Conservation (phyloP, 2,797 vertebrate genomes). For the Sparidentex hasta region DNA sequence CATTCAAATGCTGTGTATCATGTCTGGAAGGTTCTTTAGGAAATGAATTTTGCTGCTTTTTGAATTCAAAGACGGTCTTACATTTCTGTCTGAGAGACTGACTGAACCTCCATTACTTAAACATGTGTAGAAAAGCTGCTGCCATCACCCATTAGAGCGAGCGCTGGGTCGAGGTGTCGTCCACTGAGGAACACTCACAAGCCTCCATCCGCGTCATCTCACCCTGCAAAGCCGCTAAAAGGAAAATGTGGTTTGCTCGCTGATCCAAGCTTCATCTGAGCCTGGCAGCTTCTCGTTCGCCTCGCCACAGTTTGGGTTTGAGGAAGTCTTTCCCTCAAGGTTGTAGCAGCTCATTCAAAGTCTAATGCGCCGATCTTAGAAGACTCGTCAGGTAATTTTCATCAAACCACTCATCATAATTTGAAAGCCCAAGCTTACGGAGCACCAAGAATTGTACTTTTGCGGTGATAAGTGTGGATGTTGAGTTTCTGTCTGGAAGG, state of each 20-base stretch:
- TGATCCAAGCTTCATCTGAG: slow-evolving; percentile 55
- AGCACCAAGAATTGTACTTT: slow-evolving; percentile 39
- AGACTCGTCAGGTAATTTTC: slow-evolving; percentile 70
- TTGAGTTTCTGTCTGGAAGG: slow-evolving; percentile 65
- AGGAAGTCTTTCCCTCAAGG: slow-evolving; percentile 28
- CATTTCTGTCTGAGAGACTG: slow-evolving; percentile 7
- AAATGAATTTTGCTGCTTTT: not conserved
- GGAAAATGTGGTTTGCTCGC: slow-evolving; percentile 69
- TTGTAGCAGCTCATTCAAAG: slow-evolving; percentile 24
- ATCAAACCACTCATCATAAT: slow-evolving; percentile 55
- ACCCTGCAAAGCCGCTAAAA: slow-evolving; percentile 60
- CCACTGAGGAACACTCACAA: slow-evolving; percentile 28
- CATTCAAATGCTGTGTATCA: not conserved
- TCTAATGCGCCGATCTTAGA: slow-evolving; percentile 32
- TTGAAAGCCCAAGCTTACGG: slow-evolving; percentile 45
- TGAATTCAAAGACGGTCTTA: not conserved
- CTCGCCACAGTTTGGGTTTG: slow-evolving; percentile 1
- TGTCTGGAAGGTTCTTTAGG: not conserved
- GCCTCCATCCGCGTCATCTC: slow-evolving; percentile 24
- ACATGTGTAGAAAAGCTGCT: slow-evolving; percentile 26
- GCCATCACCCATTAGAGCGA: slow-evolving; percentile 16
- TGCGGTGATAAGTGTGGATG: slow-evolving; percentile 58
- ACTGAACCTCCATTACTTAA: slow-evolving; percentile 15
- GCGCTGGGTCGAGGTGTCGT: slow-evolving; percentile 23
- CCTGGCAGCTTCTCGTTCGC: slow-evolving; percentile 22